Conservation (phyloP, 2,888 invertebrate species). For the Leptinotarsa tumamoca region DNA sequence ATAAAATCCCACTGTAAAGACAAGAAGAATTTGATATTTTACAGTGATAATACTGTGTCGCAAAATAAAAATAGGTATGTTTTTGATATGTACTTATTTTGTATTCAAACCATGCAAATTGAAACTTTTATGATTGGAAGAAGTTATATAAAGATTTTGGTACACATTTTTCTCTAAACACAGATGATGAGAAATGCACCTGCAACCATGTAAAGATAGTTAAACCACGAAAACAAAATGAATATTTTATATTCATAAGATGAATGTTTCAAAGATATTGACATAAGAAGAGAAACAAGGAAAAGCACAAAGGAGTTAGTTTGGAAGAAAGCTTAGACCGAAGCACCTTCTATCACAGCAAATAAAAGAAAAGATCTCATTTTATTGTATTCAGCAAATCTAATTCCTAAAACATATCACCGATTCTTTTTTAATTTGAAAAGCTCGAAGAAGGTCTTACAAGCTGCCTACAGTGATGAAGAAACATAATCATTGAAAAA, state of each 20-base stretch:
- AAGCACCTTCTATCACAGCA: neutral
- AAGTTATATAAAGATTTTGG: constrained; percentile 11
- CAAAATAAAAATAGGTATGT: constrained; percentile 12
- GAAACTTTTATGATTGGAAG: constrained; percentile 26
- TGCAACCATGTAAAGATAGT: neutral
- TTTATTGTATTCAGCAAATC: neutral
- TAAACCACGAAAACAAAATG: neutral
- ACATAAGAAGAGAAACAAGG: neutral
- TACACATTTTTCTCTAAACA: neutral
- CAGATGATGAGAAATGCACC: neutral
- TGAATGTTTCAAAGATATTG: neutral
- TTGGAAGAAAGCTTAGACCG: neutral
- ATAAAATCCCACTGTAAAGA: no score
- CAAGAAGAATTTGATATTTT: constrained; percentile 14
- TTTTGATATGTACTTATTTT: neutral
- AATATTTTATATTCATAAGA: neutral
- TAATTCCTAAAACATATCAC: neutral
- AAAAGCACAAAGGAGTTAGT: neutral
- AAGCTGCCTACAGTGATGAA: neutral
- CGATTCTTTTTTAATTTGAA: neutral
- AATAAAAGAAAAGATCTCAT: neutral
- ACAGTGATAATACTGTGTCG: neutral
- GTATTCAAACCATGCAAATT: neutral
- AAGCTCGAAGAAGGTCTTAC: neutral
- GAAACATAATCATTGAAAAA: neutral